Percentiles rank a stretch among this genome's conserved stretches.
Evolutionary conservation across 2,113 vertebrate species (phyloP).

Genomic region (Tachycineta bicolor): DNA sequence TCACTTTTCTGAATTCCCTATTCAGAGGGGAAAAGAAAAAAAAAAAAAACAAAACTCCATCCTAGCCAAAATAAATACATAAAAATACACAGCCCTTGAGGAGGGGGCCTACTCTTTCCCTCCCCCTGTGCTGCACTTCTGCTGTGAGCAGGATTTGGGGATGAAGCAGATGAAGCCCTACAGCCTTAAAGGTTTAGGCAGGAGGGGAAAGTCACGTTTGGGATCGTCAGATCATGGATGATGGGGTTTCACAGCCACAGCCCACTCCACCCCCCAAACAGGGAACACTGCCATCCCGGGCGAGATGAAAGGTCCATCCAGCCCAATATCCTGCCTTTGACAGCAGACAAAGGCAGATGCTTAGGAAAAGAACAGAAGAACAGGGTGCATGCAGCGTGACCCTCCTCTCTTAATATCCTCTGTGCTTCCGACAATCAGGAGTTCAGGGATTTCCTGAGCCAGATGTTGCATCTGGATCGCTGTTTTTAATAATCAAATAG

Average conservation of each 20-base stretch:
- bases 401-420: not conserved
- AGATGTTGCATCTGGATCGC: constrained; percentile 13
- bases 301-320: not conserved
- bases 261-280: not conserved
- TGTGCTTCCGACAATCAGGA: not conserved
- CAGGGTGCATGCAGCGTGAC: not conserved
- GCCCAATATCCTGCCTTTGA: constrained; percentile 20
- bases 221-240: not conserved
- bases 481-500: not conserved
- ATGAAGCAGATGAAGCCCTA: not conserved
- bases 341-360: not conserved
- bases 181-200: not conserved
- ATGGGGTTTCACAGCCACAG: not conserved
- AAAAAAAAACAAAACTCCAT: not conserved
- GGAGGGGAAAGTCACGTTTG: not conserved
- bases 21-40: not conserved
- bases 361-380: not conserved
- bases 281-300: not conserved
- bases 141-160: not conserved
- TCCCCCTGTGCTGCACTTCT: not conserved
- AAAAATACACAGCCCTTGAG: not conserved
- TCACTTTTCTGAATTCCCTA: constrained; percentile 50
- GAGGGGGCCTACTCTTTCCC: not conserved
- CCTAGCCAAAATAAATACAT: constrained; percentile 32
- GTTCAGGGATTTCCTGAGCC: constrained; percentile 42